Evolutionary conservation across 1,140 invertebrate species (phyloP).

Genomic region (Manduca sexta): DNA sequence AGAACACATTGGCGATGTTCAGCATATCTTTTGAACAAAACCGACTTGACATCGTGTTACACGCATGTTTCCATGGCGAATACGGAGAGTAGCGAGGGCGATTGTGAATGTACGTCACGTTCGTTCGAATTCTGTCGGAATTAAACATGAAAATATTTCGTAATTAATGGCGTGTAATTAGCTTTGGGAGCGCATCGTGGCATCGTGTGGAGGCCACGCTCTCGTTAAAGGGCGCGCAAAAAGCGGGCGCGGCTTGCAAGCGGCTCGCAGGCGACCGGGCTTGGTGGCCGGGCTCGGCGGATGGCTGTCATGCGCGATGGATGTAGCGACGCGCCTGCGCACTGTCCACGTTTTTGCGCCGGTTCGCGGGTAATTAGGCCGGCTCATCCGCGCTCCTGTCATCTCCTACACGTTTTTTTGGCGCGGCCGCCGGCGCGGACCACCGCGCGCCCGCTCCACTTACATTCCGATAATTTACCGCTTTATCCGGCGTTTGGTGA

Average conservation of each 20-base stretch:
- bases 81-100: slow-evolving; percentile 14
- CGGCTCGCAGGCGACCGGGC: slow-evolving; percentile 26
- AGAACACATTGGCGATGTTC: too few relatives aligned
- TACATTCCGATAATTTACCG: slow-evolving; percentile 70
- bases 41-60: neutral
- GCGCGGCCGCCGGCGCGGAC: slow-evolving; percentile 36
- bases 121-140: slow-evolving; percentile 18
- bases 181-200: slow-evolving; percentile 22
- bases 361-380: slow-evolving; percentile 40
- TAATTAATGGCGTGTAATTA: slow-evolving; percentile 49
- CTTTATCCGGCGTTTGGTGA: slow-evolving; percentile 67
- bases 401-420: slow-evolving; percentile 65
- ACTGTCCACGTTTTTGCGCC: slow-evolving; percentile 37
- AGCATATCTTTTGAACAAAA: neutral
- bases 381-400: slow-evolving; percentile 55
- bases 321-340: slow-evolving; percentile 31
- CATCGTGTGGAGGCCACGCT: slow-evolving; percentile 26
- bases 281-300: slow-evolving; percentile 15
- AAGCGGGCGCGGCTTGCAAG: slow-evolving; percentile 27
- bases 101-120: slow-evolving; percentile 32
- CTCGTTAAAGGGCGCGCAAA: slow-evolving; percentile 35
- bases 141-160: slow-evolving; percentile 35
- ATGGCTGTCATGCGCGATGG: slow-evolving; percentile 30
- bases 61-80: neutral
- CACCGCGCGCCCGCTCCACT: slow-evolving; percentile 48